Conservation (phyloP, 2,113 vertebrate species). For the Upupa epops region DNA sequence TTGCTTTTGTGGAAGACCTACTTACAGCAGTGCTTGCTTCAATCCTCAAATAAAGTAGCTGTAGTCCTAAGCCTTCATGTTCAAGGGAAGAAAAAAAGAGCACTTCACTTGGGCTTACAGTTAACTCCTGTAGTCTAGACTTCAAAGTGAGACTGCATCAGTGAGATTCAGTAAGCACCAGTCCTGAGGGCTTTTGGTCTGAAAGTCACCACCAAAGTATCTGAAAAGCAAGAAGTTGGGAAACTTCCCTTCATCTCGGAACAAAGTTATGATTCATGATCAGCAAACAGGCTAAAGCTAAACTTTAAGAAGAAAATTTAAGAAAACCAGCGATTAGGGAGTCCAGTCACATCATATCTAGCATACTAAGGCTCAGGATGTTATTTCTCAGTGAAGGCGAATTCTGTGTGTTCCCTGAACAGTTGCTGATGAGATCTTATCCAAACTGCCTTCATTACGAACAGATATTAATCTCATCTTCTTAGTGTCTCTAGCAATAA, state of each 20-base stretch:
- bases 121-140: slow-evolving; percentile 9
- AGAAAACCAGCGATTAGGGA: neutral
- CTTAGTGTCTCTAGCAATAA: neutral
- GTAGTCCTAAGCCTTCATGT: neutral
- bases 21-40: neutral
- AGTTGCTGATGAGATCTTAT: neutral
- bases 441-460: neutral
- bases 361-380: neutral
- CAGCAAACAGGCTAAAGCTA: neutral
- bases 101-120: slow-evolving; percentile 1
- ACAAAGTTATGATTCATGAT: neutral
- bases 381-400: neutral
- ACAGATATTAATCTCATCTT: neutral
- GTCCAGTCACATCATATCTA: neutral
- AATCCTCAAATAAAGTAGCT: neutral
- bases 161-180: neutral
- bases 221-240: neutral
- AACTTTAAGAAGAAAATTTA: neutral
- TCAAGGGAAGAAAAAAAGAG: neutral
- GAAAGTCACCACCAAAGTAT: neutral
- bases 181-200: slow-evolving; percentile 19
- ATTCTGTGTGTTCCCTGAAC: neutral
- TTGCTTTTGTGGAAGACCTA: neutral
- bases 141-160: slow-evolving; percentile 23
- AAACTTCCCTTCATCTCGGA: neutral